phyloP scores from a whole-genome alignment of 2,113 vertebrate genomes.

The Astur gentilis region DNA sequence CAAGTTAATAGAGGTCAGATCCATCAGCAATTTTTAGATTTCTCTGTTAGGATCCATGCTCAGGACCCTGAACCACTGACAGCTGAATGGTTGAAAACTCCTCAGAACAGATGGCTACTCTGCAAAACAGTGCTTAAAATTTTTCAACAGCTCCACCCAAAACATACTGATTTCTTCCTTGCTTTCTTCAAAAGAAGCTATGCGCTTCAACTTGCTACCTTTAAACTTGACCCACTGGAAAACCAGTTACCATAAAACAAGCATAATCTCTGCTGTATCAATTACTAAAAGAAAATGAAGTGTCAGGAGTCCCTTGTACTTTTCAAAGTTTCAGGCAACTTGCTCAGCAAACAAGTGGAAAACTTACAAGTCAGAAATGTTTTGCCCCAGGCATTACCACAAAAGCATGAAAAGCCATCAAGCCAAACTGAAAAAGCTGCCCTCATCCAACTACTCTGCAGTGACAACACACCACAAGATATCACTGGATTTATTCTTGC shows the following conservation, averaged over 20 bases:
- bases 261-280: neutral
- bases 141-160: neutral
- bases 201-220: neutral
- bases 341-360: neutral
- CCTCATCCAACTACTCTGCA: neutral
- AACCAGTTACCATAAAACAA: neutral
- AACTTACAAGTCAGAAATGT: neutral
- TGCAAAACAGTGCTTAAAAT: neutral
- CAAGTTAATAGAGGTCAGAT: neutral
- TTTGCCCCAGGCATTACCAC: neutral
- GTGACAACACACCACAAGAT: accelerated
- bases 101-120: neutral
- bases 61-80: neutral
- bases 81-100: neutral
- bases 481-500: accelerated
- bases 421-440: neutral
- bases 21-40: neutral
- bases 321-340: neutral
- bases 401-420: neutral
- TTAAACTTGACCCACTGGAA: neutral
- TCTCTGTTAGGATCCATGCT: neutral
- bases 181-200: neutral
- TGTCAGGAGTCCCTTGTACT: neutral
- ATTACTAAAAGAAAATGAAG: neutral
- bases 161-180: neutral